Evolutionary conservation across 2,888 invertebrate genomes (phyloP), one percentile per base, ranked within the genome.

Genomic region (Meiosimyza platycephala): DNA sequence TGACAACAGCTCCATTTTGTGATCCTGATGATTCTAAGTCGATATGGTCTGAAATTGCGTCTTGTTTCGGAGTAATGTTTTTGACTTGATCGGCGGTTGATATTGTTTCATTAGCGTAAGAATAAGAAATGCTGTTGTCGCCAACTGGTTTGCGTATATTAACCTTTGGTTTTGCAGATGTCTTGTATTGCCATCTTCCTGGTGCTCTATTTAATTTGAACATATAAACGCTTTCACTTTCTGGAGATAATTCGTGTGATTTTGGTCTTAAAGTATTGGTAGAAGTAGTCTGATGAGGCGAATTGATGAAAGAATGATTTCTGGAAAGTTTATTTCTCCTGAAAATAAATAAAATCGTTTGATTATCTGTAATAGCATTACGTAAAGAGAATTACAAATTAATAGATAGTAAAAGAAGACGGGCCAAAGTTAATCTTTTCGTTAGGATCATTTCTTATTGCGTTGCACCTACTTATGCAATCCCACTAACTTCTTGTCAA

Each of bases 171-270:
- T 95, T 96, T 0, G 95, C 93, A 33, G 95, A 94, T 12, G 95
- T 95, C 88, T 95, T 95, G 86, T 95, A 96, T 80, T 95, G 94
- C 96, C 96, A 96, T 78, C 96, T 91, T 69, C 95, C 95, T 1
- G 85, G 94, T 15, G 94, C 90, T 62, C 95, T 90, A 82, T 94
- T 94, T 59, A 95, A 88, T 85, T 95, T 95, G 80, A 95, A 93
- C 87, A 94, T 94, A 83, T 93, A 94, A 73, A 93, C 88, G 77
- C 92, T 92, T 60, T 89, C 88, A 81, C 89, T 88, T 78, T 92
- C 92, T 3, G 90, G 84, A 12, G 88, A 6, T 9, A 9, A 2
- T 9, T 40, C 90, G 85, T 91, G 90, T 72, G 90, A 87, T 79
- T 92, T 92, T 6, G 93, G 92, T 77, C 94, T 92, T 85, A 92